Evolutionary conservation across 2,888 invertebrate species (phyloP), one percentile per base, ranked within the genome.

Genomic region (Helleia helle): DNA sequence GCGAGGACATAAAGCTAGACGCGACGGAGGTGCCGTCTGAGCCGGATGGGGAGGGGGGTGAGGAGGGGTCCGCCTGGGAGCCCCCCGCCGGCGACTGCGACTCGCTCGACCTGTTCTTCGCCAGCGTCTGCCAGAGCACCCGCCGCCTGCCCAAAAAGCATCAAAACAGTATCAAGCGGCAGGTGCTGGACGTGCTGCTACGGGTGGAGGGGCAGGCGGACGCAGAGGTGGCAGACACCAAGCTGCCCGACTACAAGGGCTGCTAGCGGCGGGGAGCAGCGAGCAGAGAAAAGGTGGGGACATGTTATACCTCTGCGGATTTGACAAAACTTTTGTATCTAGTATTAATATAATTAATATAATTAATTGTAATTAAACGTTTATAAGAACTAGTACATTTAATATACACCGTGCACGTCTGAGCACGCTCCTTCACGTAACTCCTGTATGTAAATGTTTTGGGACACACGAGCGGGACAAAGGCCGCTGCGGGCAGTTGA

Each of bases 121-220:
- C 83, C 8, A 79, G 79, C 53, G 74, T 83, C 38, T 83, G 83
- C 52, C 76, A 76, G 50, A 77, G 79, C 55, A 63, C 72, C 24
- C 69, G 67, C 50, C 58, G 80, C 1, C 58, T 84, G 18, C 74
- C 81, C 2, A 51, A 57, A 25, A 61, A 55, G 27, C 53, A 58
- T 38, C 80, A 76, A 55, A 61, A 62, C 44, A 52, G 54, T 17
- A 52, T 83, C 12, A 81, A 83, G 51, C 58, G 68, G 18, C 71
- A 70, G 28, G 72, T 80, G 1, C 58, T 83, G 30, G 80, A 83
- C 15, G 62, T 58, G 1, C 62, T 83, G n/a, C 57, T 81, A 38
- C 55, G 64, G 41, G 62, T 65, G 1, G 83, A 83, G 43, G 81
- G 76, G 13, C 73, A 76, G n/a, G 62, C 53, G 29, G 72, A 72